Evolutionary conservation across 2,888 invertebrate genomes (phyloP).

Genomic region (Drosophila pseudotalamancana): DNA sequence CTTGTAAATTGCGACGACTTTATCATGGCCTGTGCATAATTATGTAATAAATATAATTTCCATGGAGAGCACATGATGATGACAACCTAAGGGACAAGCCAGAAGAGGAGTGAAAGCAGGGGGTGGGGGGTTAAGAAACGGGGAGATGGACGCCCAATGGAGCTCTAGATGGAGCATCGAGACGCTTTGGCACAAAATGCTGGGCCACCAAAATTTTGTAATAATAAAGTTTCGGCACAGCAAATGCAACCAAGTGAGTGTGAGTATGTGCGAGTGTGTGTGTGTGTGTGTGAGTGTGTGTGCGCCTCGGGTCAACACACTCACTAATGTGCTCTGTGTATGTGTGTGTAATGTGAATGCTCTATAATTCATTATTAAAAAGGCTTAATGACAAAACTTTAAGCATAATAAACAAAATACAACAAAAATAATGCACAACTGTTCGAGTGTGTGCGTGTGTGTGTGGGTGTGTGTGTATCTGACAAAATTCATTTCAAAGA

Average conservation of each 20-base stretch:
- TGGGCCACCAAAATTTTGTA: slow-evolving; percentile 42
- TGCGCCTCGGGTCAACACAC: slow-evolving; percentile 40
- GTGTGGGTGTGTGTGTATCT: neutral
- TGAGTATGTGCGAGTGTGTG: slow-evolving; percentile 6
- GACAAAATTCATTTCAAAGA: neutral
- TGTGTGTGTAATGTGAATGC: slow-evolving; percentile 41
- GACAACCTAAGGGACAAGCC: neutral
- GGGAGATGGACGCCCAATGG: neutral
- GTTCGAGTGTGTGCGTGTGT: neutral
- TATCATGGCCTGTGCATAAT: slow-evolving; percentile 66
- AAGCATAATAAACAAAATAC: slow-evolving; percentile 45
- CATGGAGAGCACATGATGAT: slow-evolving; percentile 38
- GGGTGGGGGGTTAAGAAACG: neutral
- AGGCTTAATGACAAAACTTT: slow-evolving; percentile 76
- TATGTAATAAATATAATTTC: slow-evolving; percentile 76
- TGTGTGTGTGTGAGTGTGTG: slow-evolving; percentile 13
- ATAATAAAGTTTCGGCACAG: slow-evolving; percentile 39
- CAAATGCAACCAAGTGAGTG: slow-evolving; percentile 14
- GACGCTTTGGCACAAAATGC: slow-evolving; percentile 11
- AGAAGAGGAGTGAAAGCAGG: no score
- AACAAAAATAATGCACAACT: slow-evolving; percentile 31
- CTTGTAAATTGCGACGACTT: slow-evolving; percentile 30
- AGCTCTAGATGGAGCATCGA: slow-evolving; percentile 4
- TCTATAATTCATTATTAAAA: slow-evolving; percentile 74
- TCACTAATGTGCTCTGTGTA: slow-evolving; percentile 11